These are phyloP conservation scores for Urocyon cinereoargenteus DNA, from an alignment of 2,797 vertebrate genomes.

Conservation along the genomic window DNA sequence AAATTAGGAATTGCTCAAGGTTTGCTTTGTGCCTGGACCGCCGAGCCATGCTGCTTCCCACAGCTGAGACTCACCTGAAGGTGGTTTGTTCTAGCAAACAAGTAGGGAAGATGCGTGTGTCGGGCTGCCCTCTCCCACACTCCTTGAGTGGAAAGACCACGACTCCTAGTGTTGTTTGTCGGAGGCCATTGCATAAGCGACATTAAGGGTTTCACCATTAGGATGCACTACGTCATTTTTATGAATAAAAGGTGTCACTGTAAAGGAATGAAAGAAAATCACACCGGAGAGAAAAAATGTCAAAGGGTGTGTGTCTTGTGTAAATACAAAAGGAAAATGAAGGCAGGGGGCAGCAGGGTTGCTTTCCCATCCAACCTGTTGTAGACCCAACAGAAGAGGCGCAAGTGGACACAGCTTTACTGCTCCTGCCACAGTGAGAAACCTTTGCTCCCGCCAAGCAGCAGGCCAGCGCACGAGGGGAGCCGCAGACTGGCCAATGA, in stretches of 20 bases:
- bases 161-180: not conserved
- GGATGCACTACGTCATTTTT: not conserved
- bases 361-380: too few relatives aligned
- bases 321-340: not conserved
- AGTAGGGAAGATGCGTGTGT: too few relatives aligned
- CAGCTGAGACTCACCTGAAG: not conserved
- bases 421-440: not conserved
- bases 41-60: too few relatives aligned
- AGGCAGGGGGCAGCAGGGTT: not conserved
- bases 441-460: not conserved
- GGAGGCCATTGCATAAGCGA: not conserved
- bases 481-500: too few relatives aligned
- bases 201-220: not conserved
- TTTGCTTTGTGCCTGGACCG: too few relatives aligned
- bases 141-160: not conserved
- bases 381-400: not conserved
- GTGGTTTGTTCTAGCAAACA: too few relatives aligned
- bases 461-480: not conserved
- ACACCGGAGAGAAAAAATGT: too few relatives aligned
- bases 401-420: not conserved
- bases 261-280: too few relatives aligned
- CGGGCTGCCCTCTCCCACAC: too few relatives aligned
- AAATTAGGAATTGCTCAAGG: not conserved
- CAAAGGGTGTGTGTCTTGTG: too few relatives aligned
- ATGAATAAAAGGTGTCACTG: too few relatives aligned